These are phyloP conservation scores for Sphaeramia orbicularis DNA, from an alignment of 2,797 vertebrate genomes.

Conservation along the genomic window DNA sequence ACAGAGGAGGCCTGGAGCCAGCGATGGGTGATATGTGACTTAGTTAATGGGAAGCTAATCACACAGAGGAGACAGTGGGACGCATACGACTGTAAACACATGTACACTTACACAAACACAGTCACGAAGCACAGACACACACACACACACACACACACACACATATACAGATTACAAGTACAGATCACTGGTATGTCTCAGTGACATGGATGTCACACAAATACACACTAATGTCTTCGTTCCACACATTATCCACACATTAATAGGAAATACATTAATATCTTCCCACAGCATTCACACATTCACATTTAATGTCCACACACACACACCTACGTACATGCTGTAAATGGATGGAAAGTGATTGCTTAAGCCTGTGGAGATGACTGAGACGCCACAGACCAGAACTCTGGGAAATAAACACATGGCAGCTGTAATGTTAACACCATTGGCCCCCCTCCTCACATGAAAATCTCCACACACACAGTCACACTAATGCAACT, in stretches of 20 bases:
- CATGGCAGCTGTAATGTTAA: constrained; percentile 74
- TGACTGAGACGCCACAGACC: constrained; percentile 73
- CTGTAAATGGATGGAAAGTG: constrained; percentile 72
- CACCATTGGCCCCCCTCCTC: constrained; percentile 50
- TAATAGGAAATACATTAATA: constrained; percentile 41
- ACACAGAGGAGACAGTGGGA: constrained; percentile 68
- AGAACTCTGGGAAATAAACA: constrained; percentile 80
- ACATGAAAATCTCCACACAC: constrained; percentile 15
- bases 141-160: constrained; percentile 11
- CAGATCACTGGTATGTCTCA: constrained; percentile 1
- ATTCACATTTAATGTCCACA: constrained; percentile 1
- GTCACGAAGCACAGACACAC: not conserved
- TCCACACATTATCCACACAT: constrained; percentile 39
- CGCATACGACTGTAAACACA: constrained; percentile 68
- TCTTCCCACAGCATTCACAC: constrained; percentile 1
- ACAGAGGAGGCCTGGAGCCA: constrained; percentile 72
- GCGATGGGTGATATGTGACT: constrained; percentile 76
- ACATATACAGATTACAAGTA: constrained; percentile 2
- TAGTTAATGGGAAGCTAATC: constrained; percentile 81
- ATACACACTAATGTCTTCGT: constrained; percentile 34
- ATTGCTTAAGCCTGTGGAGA: constrained; percentile 67
- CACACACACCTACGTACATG: constrained; percentile 18
- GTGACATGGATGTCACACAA: constrained; percentile 4
- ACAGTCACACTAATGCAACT: constrained; percentile 16
- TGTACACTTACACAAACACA: constrained; percentile 29